A percentile compares a stretch with the other conserved stretches of the same genome.
Conservation (phyloP, 30 jellyfish, hydroid and myxozoan species). For the Aurelia coerulea region DNA sequence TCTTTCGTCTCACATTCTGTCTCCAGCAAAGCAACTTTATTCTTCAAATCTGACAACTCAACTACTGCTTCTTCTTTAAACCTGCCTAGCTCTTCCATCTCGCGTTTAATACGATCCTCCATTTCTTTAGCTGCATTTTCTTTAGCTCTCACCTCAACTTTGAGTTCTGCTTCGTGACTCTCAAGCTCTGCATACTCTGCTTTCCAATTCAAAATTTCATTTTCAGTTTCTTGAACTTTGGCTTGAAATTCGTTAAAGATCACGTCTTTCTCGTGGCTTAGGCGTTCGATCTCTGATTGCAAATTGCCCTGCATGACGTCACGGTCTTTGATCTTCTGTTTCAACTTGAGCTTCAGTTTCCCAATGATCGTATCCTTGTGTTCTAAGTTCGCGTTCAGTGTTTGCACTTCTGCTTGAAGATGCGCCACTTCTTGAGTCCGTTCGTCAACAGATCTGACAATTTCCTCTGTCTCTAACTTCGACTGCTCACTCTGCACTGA, state of each 20-base stretch:
- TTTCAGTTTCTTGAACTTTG: slow-evolving; percentile 71
- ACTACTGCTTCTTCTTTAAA: not conserved
- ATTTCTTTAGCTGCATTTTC: not conserved
- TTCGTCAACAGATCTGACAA: slow-evolving; percentile 45
- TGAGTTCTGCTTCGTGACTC: not conserved
- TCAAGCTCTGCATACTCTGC: slow-evolving; percentile 22
- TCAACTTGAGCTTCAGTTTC: slow-evolving; percentile 82
- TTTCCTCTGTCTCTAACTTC: slow-evolving; percentile 50
- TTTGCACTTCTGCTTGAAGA: slow-evolving; percentile 22
- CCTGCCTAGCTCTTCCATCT: not conserved
- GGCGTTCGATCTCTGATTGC: slow-evolving; percentile 82
- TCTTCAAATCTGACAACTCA: slow-evolving; percentile 4
- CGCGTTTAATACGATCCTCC: not conserved
- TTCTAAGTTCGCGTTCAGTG: slow-evolving; percentile 27
- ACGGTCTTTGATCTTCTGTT: slow-evolving; percentile 78
- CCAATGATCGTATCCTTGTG: slow-evolving; percentile 81
- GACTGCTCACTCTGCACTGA: slow-evolving; percentile 13
- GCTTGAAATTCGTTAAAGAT: slow-evolving; percentile 83
- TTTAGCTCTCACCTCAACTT: slow-evolving; percentile 3
- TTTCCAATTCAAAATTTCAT: slow-evolving; percentile 11
- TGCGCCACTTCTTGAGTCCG: slow-evolving; percentile 12
- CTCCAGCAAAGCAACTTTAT: slow-evolving; percentile 12
- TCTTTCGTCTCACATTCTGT: slow-evolving; percentile 36
- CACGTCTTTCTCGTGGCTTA: slow-evolving; percentile 80
- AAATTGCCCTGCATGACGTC: slow-evolving; percentile 75